These are phyloP conservation scores for Siniperca undulata DNA, from an alignment of 2,797 vertebrate genomes.

Conservation along the genomic window DNA sequence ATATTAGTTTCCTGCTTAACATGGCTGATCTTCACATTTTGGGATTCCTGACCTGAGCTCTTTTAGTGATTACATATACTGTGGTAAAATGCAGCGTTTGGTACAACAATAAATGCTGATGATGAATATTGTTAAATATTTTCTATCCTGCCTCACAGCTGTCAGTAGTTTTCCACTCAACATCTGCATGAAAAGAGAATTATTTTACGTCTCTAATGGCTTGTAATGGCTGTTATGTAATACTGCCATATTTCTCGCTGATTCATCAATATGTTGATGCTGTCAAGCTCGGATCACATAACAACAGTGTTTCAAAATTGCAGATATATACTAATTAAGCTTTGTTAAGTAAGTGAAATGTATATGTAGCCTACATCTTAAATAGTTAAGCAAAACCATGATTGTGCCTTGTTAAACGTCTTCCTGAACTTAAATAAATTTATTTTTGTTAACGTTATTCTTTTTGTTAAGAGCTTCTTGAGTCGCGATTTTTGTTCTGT, in stretches of 20 bases:
- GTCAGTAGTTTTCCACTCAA: constrained; percentile 39
- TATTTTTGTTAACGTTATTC: constrained; percentile 69
- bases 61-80: constrained; percentile 28
- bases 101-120: constrained; percentile 15
- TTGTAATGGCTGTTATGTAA: constrained; percentile 57
- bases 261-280: constrained; percentile 47
- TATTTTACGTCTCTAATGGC: constrained; percentile 53
- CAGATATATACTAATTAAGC: constrained; percentile 18
- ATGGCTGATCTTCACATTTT: constrained; percentile 72
- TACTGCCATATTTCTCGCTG: constrained; percentile 52
- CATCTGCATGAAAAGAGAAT: constrained; percentile 56
- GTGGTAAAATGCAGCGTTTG: constrained; percentile 25
- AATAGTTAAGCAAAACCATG: constrained; percentile 66
- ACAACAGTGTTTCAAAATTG: constrained; percentile 50
- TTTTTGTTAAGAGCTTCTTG: constrained; percentile 6
- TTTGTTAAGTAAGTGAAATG: constrained; percentile 52
- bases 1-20: constrained; percentile 67
- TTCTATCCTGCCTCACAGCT: constrained; percentile 26
- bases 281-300: constrained; percentile 42
- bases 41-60: constrained; percentile 65
- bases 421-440: constrained; percentile 77
- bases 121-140: constrained; percentile 28
- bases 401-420: constrained; percentile 79
- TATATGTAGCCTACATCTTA: constrained; percentile 46
- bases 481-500: background rate